phyloP scores from a whole-genome alignment of 2,888 invertebrate species.

The Dascillus cervinus region DNA sequence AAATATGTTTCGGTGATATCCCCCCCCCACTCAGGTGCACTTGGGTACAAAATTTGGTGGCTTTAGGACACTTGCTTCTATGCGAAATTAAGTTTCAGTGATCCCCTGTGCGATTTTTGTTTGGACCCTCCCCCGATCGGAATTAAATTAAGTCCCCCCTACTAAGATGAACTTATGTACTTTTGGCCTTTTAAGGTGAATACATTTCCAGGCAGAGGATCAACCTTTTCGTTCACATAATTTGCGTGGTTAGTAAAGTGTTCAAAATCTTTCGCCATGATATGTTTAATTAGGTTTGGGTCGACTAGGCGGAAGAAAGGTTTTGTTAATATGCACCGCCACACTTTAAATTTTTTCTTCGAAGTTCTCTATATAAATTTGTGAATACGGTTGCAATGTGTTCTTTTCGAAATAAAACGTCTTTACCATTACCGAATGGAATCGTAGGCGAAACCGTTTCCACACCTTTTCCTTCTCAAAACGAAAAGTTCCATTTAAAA shows the following conservation, averaged over 20 bases:
- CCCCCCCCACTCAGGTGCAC: too few relatives aligned
- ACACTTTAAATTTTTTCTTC: not conserved
- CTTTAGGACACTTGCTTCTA: too few relatives aligned
- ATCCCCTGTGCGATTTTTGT: too few relatives aligned
- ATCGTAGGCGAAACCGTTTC: conserved; percentile 14
- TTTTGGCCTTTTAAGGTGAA: not conserved
- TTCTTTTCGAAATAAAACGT: not conserved
- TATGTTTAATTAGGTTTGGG: not conserved
- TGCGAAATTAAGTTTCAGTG: too few relatives aligned
- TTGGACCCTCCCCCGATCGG: too few relatives aligned
- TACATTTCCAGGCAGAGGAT: not conserved
- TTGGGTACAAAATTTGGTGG: too few relatives aligned
- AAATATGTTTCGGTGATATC: too few relatives aligned
- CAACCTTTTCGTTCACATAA: not conserved
- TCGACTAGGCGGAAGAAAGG: not conserved
- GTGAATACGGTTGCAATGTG: not conserved
- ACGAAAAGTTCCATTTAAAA: conserved; percentile 12
- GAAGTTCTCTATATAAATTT: not conserved
- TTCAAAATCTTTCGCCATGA: not conserved
- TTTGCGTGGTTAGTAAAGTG: not conserved
- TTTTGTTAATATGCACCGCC: not conserved
- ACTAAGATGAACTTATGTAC: too few relatives aligned
- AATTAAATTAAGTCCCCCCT: too few relatives aligned
- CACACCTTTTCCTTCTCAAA: conserved; percentile 15
- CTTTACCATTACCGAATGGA: conserved; percentile 22